Conservation (phyloP, 1,140 invertebrate genomes). For the Himalopsyche phryganea region DNA sequence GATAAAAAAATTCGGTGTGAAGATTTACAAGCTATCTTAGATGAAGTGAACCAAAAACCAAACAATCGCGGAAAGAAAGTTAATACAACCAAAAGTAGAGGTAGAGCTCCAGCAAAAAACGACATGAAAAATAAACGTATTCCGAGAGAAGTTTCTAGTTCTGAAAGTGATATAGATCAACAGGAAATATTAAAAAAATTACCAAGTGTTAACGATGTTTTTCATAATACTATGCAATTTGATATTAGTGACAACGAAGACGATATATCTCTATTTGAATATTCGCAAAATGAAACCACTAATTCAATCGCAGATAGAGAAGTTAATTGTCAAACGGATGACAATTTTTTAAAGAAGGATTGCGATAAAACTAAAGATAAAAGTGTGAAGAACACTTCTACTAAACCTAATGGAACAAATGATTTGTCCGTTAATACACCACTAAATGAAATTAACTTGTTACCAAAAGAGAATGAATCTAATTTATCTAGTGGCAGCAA, state of each 20-base stretch:
- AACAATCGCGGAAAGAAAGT: constrained; percentile 8
- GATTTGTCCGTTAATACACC: no score
- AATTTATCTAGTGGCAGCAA: no score
- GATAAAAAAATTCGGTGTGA: not conserved
- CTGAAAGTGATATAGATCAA: constrained; percentile 35
- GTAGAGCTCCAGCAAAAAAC: not conserved
- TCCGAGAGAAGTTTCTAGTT: constrained; percentile 18
- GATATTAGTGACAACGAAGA: constrained; percentile 23
- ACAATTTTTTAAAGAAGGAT: no score
- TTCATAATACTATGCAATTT: constrained; percentile 41
- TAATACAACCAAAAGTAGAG: constrained; percentile 6
- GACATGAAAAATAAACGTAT: not conserved
- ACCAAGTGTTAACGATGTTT: constrained; percentile 48
- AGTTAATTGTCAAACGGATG: no score
- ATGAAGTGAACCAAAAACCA: constrained; percentile 15
- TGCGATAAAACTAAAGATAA: no score
- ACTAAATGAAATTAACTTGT: no score
- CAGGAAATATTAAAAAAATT: constrained; percentile 40
- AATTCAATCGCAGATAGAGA: no score
- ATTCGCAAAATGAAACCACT: constrained; percentile 9
- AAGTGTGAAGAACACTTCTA: no score
- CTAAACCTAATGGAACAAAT: no score
- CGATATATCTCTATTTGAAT: constrained; percentile 25
- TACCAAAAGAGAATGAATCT: no score
- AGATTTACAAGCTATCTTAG: constrained; percentile 7